These are phyloP conservation scores for Paramisgurnus dabryanus DNA, from an alignment of 2,113 vertebrate genomes.

Conservation along the genomic window DNA sequence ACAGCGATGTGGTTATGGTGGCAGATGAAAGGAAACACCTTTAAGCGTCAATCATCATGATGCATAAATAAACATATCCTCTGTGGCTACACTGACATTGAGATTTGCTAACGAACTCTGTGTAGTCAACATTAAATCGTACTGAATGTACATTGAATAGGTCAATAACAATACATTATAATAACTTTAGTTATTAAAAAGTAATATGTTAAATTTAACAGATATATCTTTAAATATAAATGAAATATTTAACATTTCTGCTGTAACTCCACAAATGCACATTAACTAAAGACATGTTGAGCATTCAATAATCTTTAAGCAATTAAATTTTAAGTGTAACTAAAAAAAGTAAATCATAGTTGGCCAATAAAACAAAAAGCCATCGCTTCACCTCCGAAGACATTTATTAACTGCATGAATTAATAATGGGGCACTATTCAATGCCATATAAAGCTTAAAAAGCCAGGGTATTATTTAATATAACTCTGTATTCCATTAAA, in stretches of 20 bases:
- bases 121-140: neutral
- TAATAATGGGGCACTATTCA: no score
- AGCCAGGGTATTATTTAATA: no score
- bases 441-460: no score
- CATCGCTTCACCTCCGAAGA: no score
- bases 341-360: no score
- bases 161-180: no score
- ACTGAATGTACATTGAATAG: neutral
- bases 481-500: no score
- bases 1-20: neutral
- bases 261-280: no score
- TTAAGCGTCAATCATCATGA: neutral
- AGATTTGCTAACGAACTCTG: neutral
- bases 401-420: no score
- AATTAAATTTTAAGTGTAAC: no score
- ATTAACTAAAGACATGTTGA: neutral
- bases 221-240: neutral
- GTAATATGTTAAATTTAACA: neutral
- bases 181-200: no score
- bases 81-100: neutral
- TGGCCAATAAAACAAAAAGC: no score
- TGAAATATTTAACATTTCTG: neutral
- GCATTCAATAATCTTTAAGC: slow-evolving; percentile 8
- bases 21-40: neutral
- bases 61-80: neutral